Base-by-base conservation (phyloP, 1,140 invertebrate species). In the Drosophila nigrodunni region DNA sequence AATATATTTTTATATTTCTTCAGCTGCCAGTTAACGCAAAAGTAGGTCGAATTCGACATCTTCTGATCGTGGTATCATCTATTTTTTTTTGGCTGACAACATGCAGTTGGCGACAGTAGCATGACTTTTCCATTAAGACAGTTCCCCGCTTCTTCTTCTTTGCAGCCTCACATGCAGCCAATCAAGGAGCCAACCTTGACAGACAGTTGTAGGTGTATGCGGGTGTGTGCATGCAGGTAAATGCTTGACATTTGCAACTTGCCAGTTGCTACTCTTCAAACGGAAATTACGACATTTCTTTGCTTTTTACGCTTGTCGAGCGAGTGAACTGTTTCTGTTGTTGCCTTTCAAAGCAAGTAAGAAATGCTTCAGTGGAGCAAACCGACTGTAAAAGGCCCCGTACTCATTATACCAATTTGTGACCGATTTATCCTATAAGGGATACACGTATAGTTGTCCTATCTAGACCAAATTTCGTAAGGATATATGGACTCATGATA, bases 211-310 rank as follows among this genome's bases (percentile, higher is more conserved):
- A 25, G n/a, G 46, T 34, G 18, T 69, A 21, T 21, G 18, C 18
- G 46, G 18, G 21, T 67, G 18, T 57, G 13, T 59, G 39, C 15
- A 35, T 41, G 9, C n/a, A 11, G 10, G 41, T 43, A 43, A 43
- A 43, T 43, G 41, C 41, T 43, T 77, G 73, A 67, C 77, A 83
- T 79, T 77, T 85, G 66, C 77, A 60, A 70, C 75, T 54, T 73
- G 74, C 35, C 80, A 79, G 72, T 39, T 76, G 80, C 66, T 70
- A 49, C 68, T 54, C 80, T 83, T 67, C 55, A 73, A 77, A 72
- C 82, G 82, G 82, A 85, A 86, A 85, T 85, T 85, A 74, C 82
- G 66, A 85, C 78, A 86, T 80, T 75, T 61, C 60, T 35, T n/a
- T 43, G 41, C 41, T 43, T 43, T 43, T 43, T 43, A 74, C 61